Evolutionary conservation across 2,888 invertebrate genomes (phyloP), one percentile per base, ranked within the genome.

Genomic region (Drosophila cracens): DNA sequence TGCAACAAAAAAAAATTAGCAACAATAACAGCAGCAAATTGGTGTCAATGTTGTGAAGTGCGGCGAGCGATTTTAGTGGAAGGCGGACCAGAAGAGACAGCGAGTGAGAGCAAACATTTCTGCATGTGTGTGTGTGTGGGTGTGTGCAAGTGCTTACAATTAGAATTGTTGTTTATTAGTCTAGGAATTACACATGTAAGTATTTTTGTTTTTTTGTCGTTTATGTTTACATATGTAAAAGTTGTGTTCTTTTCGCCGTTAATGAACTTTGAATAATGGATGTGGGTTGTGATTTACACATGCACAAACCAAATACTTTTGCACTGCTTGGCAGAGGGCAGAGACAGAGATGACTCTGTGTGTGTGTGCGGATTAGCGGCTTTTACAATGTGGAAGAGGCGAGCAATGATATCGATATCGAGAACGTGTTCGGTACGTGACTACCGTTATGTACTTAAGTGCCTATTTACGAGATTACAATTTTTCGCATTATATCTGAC

Each of bases 381-480:
- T 61, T 74, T 71, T 58, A 62, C 53, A 57, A 25, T 61, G 56
- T 79, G 57, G 56, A 62, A 65, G 56, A 62, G 62, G 70, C 62
- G 56, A 67, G 61, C 53, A 61, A 52, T 66, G 80, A 68, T 80
- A 76, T 80, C 64, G 70, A 76, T 74, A 67, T 71, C 65, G 71
- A 63, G 61, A 76, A 62, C 74, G 67, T 70, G 64, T 64, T 69
- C 70, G 65, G 81, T 82, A 82, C 82, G 87, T 87, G 87, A 88
- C 87, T 76, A 80, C 81, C 70, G 76, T 80, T 88, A 84, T 87
- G 83, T 89, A 88, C 83, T 82, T 88, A 83, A 82, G 79, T 78
- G 77, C 70, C 81, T 86, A 82, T 87, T 88, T 86, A 83, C 76
- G 82, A 87, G 84, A 88, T 82, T 87, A 82, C 78, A 71, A 43